Evolutionary conservation across 2,888 invertebrate genomes (phyloP), one percentile per base, ranked within the genome.

Genomic region (Cataglyphis albicans): DNA sequence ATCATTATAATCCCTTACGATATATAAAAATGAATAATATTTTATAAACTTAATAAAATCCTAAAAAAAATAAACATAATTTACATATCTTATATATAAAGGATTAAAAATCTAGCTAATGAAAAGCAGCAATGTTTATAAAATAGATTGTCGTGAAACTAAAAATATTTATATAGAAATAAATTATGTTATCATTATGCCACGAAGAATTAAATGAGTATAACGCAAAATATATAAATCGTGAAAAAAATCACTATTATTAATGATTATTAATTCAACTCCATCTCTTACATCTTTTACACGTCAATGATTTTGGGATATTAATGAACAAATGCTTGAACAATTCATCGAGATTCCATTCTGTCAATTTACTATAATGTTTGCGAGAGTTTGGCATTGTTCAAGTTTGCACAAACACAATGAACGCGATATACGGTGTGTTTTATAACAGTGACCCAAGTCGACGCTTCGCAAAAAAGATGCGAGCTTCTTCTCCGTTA

Each of bases 281-380:
- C 6, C 35, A 6, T 21, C 21, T 21, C 0, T 21, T 21, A 21
- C 25, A 64, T 48, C 35, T 35, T 6, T 63, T 7, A 35, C 9
- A 25, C 6, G 12, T 32, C 4, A 38, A 38, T 67, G 2, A 65
- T 55, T 55, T 6, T 32, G 3, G 21, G 9, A 57, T 15, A 55
- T 55, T n/a, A 41, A 75, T 52, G 3, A 25, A 15, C 38, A 25
- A 12, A 76, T 41, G n/a, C 41, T 41, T 65, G 29, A 73, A 9
- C 15, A 18, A 29, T 35, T 15, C 12, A 65, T 75, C 18, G 12
- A 12, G 12, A 12, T 21, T 25, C 25, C 15, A 15, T 41, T 76
- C n/a, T 9, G n/a, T 2, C n/a, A 41, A 44, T 55, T 65, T n/a
- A 5, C 32, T 32, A 21, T 12, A 12, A 57, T 57, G 29, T 21